Percentiles rank a stretch among this genome's conserved stretches.
Conservation (phyloP, 2,888 invertebrate species). For the Hydrotaea cyrtoneurina region DNA sequence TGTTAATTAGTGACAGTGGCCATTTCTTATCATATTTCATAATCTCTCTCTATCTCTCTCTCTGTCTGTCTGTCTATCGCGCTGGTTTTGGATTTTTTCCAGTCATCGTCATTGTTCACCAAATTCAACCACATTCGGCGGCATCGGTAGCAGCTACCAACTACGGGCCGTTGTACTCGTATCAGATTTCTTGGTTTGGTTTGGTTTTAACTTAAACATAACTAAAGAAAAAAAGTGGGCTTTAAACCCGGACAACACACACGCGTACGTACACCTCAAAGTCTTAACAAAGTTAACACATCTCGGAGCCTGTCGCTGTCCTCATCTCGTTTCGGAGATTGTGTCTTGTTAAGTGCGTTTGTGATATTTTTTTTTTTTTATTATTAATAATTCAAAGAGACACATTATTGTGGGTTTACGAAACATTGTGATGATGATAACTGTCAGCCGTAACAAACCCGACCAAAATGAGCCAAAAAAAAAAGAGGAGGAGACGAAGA, state of each 20-base stretch:
- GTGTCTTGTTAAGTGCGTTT: slow-evolving; percentile 64
- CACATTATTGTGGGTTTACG: slow-evolving; percentile 44
- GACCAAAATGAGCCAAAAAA: slow-evolving; percentile 22
- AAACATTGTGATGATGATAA: slow-evolving; percentile 38
- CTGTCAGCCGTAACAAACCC: slow-evolving; percentile 18
- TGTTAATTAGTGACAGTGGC: slow-evolving; percentile 74
- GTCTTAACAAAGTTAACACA: slow-evolving; percentile 29
- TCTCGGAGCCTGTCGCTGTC: slow-evolving; percentile 1
- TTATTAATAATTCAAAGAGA: slow-evolving; percentile 44
- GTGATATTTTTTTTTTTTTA: slow-evolving; percentile 40
- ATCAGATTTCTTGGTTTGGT: slow-evolving; percentile 37
- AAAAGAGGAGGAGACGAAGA: slow-evolving; percentile 24
- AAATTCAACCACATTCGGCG: not conserved
- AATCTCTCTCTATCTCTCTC: slow-evolving; percentile 36
- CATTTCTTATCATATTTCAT: slow-evolving; percentile 71
- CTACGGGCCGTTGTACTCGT: not conserved
- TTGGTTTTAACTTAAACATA: not conserved
- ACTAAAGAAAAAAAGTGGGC: slow-evolving; percentile 16
- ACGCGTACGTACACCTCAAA: not conserved
- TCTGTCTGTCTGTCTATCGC: not conserved
- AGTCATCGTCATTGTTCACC: not conserved
- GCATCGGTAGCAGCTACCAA: not conserved
- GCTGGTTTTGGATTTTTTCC: not conserved
- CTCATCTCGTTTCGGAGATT: not conserved
- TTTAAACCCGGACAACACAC: not conserved